Conservation (phyloP, 2,113 vertebrate species). For the Megaceryle maxima region DNA sequence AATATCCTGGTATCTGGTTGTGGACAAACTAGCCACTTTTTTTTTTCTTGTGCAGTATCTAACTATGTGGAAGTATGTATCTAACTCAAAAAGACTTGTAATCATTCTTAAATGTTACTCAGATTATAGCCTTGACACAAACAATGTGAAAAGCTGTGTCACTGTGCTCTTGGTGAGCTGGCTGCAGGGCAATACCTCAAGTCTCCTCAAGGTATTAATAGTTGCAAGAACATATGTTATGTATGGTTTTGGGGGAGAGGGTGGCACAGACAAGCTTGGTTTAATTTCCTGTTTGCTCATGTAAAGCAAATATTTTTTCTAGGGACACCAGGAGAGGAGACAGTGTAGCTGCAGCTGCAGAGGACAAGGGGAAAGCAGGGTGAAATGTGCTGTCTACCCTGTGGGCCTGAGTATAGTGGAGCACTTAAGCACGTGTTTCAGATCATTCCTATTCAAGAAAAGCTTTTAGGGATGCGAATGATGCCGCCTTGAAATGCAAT, state of each 20-base stretch:
- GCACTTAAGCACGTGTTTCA: not conserved
- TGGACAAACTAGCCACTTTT: not conserved
- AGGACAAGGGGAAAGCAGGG: not conserved
- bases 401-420: not conserved
- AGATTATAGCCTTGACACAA: not conserved
- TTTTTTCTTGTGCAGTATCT: not conserved
- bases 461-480: not conserved
- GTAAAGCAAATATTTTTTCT: not conserved
- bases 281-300: not conserved
- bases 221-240: no score
- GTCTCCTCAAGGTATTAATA: not conserved
- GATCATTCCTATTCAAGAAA: not conserved
- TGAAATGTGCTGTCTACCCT: not conserved
- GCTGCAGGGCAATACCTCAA: not conserved
- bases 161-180: not conserved
- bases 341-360: not conserved
- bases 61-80: not conserved
- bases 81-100: not conserved
- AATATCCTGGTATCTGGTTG: not conserved
- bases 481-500: not conserved
- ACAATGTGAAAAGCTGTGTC: not conserved
- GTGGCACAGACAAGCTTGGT: not conserved
- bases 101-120: not conserved
- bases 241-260: fast-evolving
- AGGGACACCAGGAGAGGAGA: no score